A percentile compares a stretch with the other conserved stretches of the same genome.
Conservation (phyloP, 1,140 invertebrate species). For the Drosophila parvula region DNA sequence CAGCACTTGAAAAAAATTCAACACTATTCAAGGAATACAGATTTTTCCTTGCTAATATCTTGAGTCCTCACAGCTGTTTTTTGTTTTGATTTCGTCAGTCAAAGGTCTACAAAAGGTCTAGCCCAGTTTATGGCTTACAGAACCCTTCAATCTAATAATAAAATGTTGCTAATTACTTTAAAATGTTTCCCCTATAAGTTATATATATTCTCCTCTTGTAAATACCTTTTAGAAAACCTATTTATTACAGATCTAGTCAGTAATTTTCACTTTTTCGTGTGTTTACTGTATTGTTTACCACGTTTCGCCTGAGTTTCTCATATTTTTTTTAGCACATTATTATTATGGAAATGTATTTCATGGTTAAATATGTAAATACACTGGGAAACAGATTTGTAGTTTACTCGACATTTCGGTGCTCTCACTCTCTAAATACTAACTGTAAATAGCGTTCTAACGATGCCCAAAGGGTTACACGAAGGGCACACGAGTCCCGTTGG, state of each 20-base stretch:
- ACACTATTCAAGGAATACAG: not conserved
- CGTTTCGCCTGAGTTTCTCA: conserved; percentile 1
- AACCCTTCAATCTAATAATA: no score
- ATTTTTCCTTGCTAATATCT: not conserved
- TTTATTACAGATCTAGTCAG: not conserved
- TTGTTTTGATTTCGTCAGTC: no score
- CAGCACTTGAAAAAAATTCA: not conserved
- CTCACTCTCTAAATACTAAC: conserved; percentile 6
- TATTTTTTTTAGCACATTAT: conserved; percentile 8
- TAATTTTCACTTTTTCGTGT: not conserved
- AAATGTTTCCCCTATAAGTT: no score
- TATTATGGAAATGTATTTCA: conserved; percentile 5
- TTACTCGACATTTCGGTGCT: not conserved
- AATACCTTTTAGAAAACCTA: no score
- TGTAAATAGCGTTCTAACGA: not conserved
- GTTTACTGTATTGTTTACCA: conserved; percentile 11
- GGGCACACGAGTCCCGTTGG: conserved; percentile 7
- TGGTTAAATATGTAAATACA: not conserved
- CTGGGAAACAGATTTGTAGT: not conserved
- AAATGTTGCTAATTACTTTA: no score
- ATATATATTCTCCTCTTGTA: no score
- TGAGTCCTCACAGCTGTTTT: no score
- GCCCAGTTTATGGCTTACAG: no score
- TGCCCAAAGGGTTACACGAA: conserved; percentile 11
- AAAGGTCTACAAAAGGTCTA: no score